phyloP scores from a whole-genome alignment of 1,140 invertebrate genomes.

The Nasonia longicornis region DNA sequence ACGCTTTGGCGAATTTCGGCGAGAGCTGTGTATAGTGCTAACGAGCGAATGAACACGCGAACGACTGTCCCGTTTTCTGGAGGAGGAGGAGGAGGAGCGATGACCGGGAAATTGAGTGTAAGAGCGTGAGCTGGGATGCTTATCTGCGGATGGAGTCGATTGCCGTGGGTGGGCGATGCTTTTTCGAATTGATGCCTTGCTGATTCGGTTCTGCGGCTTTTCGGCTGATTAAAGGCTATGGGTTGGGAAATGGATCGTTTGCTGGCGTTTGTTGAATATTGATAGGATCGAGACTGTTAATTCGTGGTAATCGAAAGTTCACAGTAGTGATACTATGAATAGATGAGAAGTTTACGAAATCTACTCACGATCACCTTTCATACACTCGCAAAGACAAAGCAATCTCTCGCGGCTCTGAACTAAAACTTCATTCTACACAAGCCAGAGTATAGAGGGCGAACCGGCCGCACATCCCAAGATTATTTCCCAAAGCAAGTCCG shows the following conservation, averaged over 20 bases:
- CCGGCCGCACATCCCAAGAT: too few relatives aligned
- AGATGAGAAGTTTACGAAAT: too few relatives aligned
- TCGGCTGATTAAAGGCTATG: neutral
- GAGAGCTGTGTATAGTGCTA: neutral
- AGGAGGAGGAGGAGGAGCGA: neutral
- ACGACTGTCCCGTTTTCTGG: neutral
- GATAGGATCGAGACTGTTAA: too few relatives aligned
- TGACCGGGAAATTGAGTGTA: neutral
- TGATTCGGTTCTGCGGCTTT: neutral
- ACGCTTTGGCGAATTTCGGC: slow-evolving; percentile 20
- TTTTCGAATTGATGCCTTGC: neutral
- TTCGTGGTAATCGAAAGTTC: too few relatives aligned
- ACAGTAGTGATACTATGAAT: too few relatives aligned
- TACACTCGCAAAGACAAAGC: too few relatives aligned
- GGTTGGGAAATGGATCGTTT: neutral
- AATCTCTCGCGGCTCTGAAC: neutral
- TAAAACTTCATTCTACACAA: neutral
- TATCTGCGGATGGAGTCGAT: neutral
- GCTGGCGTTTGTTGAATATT: neutral
- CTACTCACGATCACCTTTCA: too few relatives aligned
- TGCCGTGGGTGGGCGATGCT: neutral
- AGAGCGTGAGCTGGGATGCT: neutral
- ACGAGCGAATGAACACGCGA: slow-evolving; percentile 27
- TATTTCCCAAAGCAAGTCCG: neutral
- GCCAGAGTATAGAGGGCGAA: too few relatives aligned